A percentile compares a stretch with the other conserved stretches of the same genome.
These are phyloP conservation scores for Marronus borbonicus DNA, from an alignment of 2,888 invertebrate species.

Conservation along the genomic window DNA sequence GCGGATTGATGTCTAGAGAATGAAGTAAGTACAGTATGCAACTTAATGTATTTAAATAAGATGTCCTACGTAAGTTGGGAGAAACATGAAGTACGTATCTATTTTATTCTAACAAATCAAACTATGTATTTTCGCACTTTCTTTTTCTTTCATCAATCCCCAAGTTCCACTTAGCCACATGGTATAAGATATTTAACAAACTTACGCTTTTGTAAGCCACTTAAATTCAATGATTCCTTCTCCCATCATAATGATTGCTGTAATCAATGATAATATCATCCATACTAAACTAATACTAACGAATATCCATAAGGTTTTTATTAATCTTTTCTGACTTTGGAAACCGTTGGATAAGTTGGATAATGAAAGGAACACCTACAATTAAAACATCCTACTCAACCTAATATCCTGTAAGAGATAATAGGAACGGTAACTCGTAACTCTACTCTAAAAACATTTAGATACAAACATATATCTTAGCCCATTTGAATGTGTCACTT, in stretches of 20 bases:
- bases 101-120: too few species aligned
- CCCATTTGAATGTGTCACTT: neutral
- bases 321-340: slow-evolving; percentile 79
- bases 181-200: slow-evolving; percentile 26
- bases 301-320: slow-evolving; percentile 82
- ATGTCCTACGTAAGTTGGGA: too few species aligned
- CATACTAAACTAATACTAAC: slow-evolving; percentile 80
- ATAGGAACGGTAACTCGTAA: too few species aligned
- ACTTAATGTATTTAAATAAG: too few species aligned
- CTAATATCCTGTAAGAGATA: neutral
- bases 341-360: slow-evolving; percentile 79
- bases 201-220: slow-evolving; percentile 77
- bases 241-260: slow-evolving; percentile 78
- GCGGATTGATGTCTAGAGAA: too few species aligned
- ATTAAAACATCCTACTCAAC: neutral
- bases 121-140: too few species aligned
- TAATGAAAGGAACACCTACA: slow-evolving; percentile 81
- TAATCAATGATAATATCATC: slow-evolving; percentile 79
- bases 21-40: too few species aligned
- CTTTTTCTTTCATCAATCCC: too few species aligned
- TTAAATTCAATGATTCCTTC: slow-evolving; percentile 76
- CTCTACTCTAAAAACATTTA: neutral
- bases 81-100: too few species aligned
- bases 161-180: neutral
- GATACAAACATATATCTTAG: neutral